phyloP scores from a whole-genome alignment of 2,113 vertebrate genomes.

The Hyperoodon ampullatus region DNA sequence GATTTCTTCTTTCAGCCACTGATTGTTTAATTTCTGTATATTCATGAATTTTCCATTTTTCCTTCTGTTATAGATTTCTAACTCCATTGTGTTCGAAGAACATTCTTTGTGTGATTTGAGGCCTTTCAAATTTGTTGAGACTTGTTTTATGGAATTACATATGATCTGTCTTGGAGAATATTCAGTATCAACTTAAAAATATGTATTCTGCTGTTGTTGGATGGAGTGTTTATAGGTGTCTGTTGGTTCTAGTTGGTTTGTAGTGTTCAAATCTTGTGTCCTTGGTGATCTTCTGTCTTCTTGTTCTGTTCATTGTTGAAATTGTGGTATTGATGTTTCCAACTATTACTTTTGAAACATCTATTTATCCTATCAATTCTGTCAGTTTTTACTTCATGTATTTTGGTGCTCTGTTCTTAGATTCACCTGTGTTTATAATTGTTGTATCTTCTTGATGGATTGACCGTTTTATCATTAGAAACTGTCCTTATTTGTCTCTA shows the following conservation, averaged over 20 bases:
- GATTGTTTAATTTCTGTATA: background rate
- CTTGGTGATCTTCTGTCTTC: background rate
- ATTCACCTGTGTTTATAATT: background rate
- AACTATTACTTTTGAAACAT: background rate
- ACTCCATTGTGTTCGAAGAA: background rate
- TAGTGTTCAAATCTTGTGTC: background rate
- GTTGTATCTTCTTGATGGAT: background rate
- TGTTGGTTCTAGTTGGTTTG: background rate
- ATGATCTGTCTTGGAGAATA: background rate
- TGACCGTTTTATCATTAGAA: background rate
- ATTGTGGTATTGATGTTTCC: background rate
- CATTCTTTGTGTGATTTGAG: background rate
- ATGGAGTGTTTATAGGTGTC: background rate
- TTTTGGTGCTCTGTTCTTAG: background rate
- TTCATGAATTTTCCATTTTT: background rate
- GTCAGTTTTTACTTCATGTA: background rate
- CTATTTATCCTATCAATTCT: background rate
- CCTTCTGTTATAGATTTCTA: background rate
- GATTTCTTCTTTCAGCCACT: background rate
- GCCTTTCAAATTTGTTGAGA: background rate
- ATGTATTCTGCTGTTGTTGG: background rate
- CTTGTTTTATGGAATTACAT: background rate
- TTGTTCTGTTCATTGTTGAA: background rate
- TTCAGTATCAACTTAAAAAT: background rate
- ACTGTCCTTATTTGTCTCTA: background rate